Conservation (phyloP, 2,113 vertebrate species). For the Collichthys lucidus region DNA sequence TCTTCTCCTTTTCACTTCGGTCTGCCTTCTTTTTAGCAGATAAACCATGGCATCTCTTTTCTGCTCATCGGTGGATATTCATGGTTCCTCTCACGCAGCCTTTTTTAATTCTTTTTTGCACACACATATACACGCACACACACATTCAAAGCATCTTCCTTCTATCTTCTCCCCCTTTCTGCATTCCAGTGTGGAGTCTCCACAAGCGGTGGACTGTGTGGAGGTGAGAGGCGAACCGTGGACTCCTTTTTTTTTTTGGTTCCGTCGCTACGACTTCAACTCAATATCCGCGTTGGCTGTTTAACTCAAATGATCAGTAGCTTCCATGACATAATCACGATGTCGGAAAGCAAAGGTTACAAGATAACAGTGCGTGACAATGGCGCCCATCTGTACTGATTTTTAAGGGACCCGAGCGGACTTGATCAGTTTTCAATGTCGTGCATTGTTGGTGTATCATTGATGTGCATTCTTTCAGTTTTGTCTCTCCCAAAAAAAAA, state of each 20-base stretch:
- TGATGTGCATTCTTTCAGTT: slow-evolving; percentile 32
- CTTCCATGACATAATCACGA: slow-evolving; percentile 24
- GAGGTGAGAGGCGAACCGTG: slow-evolving; percentile 9
- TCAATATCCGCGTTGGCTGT: slow-evolving; percentile 26
- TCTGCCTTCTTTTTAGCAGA: slow-evolving; percentile 33
- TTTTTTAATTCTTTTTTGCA: slow-evolving; percentile 32
- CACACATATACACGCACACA: slow-evolving; percentile 6
- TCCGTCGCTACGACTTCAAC: slow-evolving; percentile 36
- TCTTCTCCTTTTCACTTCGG: slow-evolving; percentile 10
- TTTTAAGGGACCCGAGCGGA: slow-evolving; percentile 46
- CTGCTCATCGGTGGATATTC: slow-evolving; percentile 40
- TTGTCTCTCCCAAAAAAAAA: too few relatives aligned
- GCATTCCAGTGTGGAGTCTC: slow-evolving; percentile 71
- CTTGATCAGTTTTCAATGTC: slow-evolving; percentile 48
- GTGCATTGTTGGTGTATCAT: slow-evolving; percentile 57
- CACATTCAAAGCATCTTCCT: slow-evolving; percentile 20
- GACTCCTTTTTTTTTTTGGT: slow-evolving; percentile 20
- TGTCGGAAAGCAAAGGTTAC: slow-evolving; percentile 37
- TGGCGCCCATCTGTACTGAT: slow-evolving; percentile 52
- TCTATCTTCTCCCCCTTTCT: slow-evolving; percentile 12
- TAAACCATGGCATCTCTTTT: background rate
- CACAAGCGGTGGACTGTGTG: background rate
- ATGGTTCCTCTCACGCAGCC: slow-evolving; percentile 47
- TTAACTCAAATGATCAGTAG: slow-evolving; percentile 22
- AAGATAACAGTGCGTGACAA: slow-evolving; percentile 37